phyloP scores from a whole-genome alignment of 2,113 vertebrate species.

The Callipepla californica region DNA sequence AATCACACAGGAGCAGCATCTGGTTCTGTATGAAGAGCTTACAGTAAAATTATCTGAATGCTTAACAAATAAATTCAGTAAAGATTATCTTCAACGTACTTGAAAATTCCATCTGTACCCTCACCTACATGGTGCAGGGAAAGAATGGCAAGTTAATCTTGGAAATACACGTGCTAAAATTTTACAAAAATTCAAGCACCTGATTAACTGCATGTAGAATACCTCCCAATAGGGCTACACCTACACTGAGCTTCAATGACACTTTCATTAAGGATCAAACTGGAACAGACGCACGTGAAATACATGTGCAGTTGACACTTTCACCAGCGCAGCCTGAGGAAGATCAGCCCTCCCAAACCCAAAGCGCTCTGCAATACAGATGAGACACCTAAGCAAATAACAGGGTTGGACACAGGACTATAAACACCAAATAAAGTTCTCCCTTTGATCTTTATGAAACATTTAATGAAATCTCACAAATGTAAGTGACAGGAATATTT shows the following conservation, averaged over 20 bases:
- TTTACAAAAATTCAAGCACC: neutral
- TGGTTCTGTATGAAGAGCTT: neutral
- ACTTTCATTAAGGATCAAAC: neutral
- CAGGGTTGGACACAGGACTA: neutral
- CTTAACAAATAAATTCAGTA: conserved; percentile 14
- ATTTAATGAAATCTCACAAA: neutral
- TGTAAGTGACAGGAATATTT: neutral
- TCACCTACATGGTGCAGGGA: neutral
- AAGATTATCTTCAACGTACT: neutral
- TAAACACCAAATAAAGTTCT: conserved; percentile 9
- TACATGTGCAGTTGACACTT: neutral
- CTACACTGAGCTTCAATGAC: neutral
- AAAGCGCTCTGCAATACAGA: neutral
- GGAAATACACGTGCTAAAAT: neutral
- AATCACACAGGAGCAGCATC: neutral
- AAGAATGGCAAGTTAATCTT: neutral
- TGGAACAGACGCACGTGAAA: neutral
- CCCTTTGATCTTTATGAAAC: conserved; percentile 30
- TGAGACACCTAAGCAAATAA: conserved; percentile 2
- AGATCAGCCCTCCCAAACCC: neutral
- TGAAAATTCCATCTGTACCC: neutral
- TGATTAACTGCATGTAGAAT: neutral
- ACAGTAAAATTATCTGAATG: neutral
- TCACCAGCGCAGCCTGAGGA: neutral
- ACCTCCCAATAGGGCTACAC: neutral